Base-by-base conservation (phyloP, 1,140 invertebrate genomes). In the Macrotrachela quadricornifera region DNA sequence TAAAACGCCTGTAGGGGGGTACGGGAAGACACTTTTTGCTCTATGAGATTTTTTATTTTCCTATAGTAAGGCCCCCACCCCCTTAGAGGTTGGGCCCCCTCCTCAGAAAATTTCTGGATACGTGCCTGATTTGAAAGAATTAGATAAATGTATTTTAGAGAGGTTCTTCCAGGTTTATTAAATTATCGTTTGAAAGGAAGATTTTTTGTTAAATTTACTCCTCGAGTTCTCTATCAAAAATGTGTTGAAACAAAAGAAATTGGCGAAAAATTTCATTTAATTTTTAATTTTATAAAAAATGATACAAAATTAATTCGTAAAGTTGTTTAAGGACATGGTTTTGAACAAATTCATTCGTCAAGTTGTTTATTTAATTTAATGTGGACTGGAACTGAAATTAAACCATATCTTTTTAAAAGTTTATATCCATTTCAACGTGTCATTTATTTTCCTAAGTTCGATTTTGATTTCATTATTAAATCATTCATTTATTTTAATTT, bases 361-460 rank as follows among this genome's bases (percentile, higher is more conserved):
- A 77, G 78, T 49, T 75, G 75, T 41, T 80, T 85, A 64, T 90
- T 81, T 66, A 88, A 85, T 66, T 64, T 91, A 30, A 62, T 90
- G 15, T 91, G 86, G 86, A 85, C 83, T 45, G 85, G 85, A 15
- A 77, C 80, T 36, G 84, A 90, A 67, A 80, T 85, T 8, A 88
- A 88, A 65, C 82, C 85, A 38, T 83, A 86, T 64, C 76, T 81
- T 9, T 71, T 90, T 18, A 73, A 82, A 56, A 77, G 77, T 46
- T 69, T 91, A 56, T 74, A 79, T 46, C 76, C 82, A 38, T 82
- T 85, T 66, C 85, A 90, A 71, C 77, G 84, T 64, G 80, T 90
- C 30, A 91, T 90, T 68, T 85, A 91, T 71, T 91, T 91, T 69
- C 86, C 86, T 12, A 80, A 84, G n/a, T n/a, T n/a, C n/a, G n/a